Evolutionary conservation across 1,140 invertebrate species (phyloP), one percentile per base, ranked within the genome.

Genomic region (Bombus confusus): DNA sequence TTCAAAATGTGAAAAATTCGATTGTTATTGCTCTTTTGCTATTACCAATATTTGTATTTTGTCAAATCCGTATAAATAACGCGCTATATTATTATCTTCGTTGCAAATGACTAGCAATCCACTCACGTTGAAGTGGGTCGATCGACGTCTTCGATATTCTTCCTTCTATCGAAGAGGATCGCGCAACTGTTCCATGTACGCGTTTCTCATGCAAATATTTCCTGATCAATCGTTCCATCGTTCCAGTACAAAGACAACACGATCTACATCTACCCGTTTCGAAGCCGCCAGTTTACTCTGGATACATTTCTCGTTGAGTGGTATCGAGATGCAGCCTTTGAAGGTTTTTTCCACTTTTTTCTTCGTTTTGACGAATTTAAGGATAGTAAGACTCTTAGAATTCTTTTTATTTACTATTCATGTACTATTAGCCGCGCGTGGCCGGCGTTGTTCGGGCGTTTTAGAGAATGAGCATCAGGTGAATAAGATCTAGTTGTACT

Each of bases 151-250:
- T 25, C 57, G 59, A 78, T 34, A 66, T 74, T 52, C 41, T 73
- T 73, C 10, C 3, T 5, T 41, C n/a, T 8, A 22, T 57, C 6
- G 31, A 68, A n/a, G n/a, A 59, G 12, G 68, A 39, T 80, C 66
- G 68, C 9, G 31, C 47, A 43, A 57, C 25, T 64, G 34, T 15
- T 37, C 47, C 9, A 28, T 59, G 25, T 34, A 31, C 39, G 8
- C 69, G 69, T 74, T 43, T 64, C 52, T 39, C 80, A 74, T 82
- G 80, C 69, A 82, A 74, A 82, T 82, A 82, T 82, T 82, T 82
- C 39, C 66, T 39, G 80, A 82, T 82, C 80, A 74, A 82, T 82
- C 59, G 59, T 3, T 12, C 59, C 59, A 12, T 28, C 37, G 22
- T 59, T n/a, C 39, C 22, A 2, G 37, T n/a, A n/a, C 80, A 82